Evolutionary conservation across 1,140 invertebrate genomes (phyloP).

Genomic region (Eubasilissa regina): DNA sequence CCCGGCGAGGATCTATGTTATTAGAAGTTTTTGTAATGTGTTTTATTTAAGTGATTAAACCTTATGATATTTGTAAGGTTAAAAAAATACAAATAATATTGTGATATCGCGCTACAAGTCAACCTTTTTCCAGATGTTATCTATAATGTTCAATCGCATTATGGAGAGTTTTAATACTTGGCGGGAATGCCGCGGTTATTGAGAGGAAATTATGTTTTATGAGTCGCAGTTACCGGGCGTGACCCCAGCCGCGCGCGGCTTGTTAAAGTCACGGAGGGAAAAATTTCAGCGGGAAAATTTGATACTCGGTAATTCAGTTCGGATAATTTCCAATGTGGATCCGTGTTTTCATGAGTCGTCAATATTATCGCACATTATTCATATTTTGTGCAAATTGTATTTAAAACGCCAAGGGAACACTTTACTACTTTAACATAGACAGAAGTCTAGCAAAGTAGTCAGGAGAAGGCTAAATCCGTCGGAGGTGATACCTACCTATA

Average conservation of each 20-base stretch:
- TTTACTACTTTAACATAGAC: too few relatives aligned
- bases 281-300: slow-evolving; percentile 16
- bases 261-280: slow-evolving; percentile 22
- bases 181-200: background rate
- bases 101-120: background rate
- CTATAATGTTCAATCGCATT: slow-evolving; percentile 9
- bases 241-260: background rate
- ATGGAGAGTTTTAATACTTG: background rate
- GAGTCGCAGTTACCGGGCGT: background rate
- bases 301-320: slow-evolving; percentile 9
- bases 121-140: slow-evolving; percentile 9
- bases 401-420: too few relatives aligned
- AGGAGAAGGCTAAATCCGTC: too few relatives aligned
- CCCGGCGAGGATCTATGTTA: too few relatives aligned
- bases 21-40: too few relatives aligned
- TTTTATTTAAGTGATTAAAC: too few relatives aligned
- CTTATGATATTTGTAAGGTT: background rate
- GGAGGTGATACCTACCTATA: too few relatives aligned
- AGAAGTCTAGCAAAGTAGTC: too few relatives aligned
- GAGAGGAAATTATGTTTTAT: background rate
- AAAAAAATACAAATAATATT: background rate
- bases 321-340: slow-evolving; percentile 7
- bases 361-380: background rate
- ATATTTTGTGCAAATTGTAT: background rate
- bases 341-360: background rate